Percentiles rank a stretch among this genome's conserved stretches.
These are phyloP conservation scores for Micromys minutus DNA, from an alignment of 2,113 vertebrate species.

Conservation along the genomic window DNA sequence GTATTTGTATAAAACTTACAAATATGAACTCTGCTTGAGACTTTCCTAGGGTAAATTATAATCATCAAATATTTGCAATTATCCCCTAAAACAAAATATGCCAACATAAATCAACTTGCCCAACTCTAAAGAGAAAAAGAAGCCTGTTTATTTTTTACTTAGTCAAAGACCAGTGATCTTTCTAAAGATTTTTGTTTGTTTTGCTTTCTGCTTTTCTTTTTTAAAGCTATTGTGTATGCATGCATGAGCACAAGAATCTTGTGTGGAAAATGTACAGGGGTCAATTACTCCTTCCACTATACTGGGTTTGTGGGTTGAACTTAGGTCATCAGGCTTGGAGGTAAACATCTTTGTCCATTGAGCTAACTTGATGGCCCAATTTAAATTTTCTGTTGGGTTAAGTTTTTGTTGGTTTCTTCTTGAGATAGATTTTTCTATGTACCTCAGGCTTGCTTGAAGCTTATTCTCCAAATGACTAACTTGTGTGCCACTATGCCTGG, in stretches of 20 bases:
- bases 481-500: neutral
- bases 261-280: too few relatives aligned
- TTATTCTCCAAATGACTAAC: neutral
- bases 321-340: too few relatives aligned
- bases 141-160: slow-evolving; percentile 30
- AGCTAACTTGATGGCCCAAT: neutral
- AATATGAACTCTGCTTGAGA: slow-evolving; percentile 41
- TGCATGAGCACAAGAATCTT: neutral
- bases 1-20: neutral
- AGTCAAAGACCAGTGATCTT: slow-evolving; percentile 11
- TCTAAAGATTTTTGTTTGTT: neutral
- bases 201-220: neutral
- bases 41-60: slow-evolving; percentile 35
- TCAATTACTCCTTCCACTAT: neutral
- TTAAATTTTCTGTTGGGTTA: neutral
- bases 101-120: neutral
- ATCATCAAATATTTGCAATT: slow-evolving; percentile 41
- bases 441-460: neutral
- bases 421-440: neutral
- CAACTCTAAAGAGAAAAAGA: slow-evolving; percentile 33
- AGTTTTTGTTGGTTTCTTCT: neutral
- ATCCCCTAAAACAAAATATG: slow-evolving; percentile 38
- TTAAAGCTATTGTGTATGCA: neutral
- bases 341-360: too few relatives aligned
- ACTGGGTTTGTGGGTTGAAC: neutral